These are phyloP conservation scores for Thecocarcelia acutangulata DNA, from an alignment of 2,888 invertebrate genomes.

Conservation along the genomic window DNA sequence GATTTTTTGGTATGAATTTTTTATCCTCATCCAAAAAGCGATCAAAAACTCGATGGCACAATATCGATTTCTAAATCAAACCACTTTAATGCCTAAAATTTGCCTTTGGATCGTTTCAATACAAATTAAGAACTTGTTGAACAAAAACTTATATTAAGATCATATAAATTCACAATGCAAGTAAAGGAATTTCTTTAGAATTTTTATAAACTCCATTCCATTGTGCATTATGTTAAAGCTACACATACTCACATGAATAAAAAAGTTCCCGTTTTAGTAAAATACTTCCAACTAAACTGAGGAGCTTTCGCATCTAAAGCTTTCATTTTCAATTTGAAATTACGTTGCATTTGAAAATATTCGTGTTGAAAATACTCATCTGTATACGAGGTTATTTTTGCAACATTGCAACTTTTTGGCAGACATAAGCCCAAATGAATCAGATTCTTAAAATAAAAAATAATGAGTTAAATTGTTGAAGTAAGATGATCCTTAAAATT, in stretches of 20 bases:
- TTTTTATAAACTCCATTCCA: background rate
- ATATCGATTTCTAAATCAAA: no score
- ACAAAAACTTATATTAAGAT: no score
- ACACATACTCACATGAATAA: conserved; percentile 73
- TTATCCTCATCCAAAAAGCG: no score
- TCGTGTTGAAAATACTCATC: conserved; percentile 76
- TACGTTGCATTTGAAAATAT: conserved; percentile 74
- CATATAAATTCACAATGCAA: no score
- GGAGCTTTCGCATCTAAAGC: conserved; percentile 73
- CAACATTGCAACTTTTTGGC: conserved; percentile 79
- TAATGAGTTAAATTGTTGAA: background rate
- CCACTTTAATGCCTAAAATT: no score
- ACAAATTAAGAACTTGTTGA: no score
- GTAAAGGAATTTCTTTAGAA: no score
- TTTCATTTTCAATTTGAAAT: conserved; percentile 75
- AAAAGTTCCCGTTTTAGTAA: conserved; percentile 72
- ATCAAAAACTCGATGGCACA: no score
- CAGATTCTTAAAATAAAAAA: conserved; percentile 69
- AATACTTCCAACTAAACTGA: conserved; percentile 74
- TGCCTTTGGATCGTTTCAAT: no score
- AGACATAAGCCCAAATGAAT: conserved; percentile 82
- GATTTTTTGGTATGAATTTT: no score
- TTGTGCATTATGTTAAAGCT: background rate
- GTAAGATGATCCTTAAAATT: background rate
- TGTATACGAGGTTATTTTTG: conserved; percentile 74